Evolutionary conservation across 2,797 vertebrate genomes (phyloP).

Genomic region (Serranus cabrilla): DNA sequence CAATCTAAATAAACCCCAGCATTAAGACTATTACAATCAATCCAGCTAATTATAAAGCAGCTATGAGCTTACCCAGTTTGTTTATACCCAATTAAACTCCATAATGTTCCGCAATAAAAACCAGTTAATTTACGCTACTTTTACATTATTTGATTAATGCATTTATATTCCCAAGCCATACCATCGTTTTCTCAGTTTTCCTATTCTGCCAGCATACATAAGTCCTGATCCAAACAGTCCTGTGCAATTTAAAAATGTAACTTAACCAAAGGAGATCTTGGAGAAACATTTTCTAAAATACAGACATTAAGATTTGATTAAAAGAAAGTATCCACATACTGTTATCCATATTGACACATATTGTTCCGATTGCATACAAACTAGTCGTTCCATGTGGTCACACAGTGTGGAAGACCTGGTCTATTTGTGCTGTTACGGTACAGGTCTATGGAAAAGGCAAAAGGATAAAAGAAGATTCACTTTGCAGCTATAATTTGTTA

Average conservation of each 20-base stretch:
- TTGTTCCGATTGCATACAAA: too few species aligned
- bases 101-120: neutral
- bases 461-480: too few species aligned
- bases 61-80: neutral
- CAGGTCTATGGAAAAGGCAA: too few species aligned
- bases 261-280: neutral
- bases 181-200: neutral
- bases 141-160: neutral
- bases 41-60: constrained; percentile 6
- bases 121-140: neutral
- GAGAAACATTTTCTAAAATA: too few species aligned
- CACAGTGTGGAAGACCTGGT: too few species aligned
- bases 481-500: too few species aligned
- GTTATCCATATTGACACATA: too few species aligned
- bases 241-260: neutral
- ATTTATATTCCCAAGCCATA: neutral
- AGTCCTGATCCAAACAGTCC: neutral
- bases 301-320: too few species aligned
- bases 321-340: too few species aligned
- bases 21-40: neutral
- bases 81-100: neutral
- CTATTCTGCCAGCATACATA: neutral
- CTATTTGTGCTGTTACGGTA: too few species aligned
- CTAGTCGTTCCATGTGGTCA: too few species aligned
- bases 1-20: constrained; percentile 12